Evolutionary conservation across 2,888 invertebrate species (phyloP).

Genomic region (Macrophya annulata): DNA sequence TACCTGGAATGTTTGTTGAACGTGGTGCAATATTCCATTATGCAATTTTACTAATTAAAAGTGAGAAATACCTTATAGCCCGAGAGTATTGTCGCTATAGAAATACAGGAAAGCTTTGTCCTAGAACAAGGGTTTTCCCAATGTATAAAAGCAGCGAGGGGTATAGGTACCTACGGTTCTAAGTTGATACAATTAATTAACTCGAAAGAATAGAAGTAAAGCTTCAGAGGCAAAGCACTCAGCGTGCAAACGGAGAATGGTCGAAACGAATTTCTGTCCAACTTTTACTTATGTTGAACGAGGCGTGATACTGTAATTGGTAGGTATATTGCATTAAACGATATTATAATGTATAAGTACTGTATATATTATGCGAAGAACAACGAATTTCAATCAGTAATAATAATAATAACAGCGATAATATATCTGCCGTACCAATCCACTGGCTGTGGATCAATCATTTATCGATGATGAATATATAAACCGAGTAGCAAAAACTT

Average conservation of each 20-base stretch:
- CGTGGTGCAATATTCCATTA: slow-evolving; percentile 9
- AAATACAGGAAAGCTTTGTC: slow-evolving; percentile 21
- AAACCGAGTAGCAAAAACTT: not conserved
- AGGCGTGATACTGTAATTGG: slow-evolving; percentile 39
- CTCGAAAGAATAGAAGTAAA: slow-evolving; percentile 40
- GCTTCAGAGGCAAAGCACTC: slow-evolving; percentile 35
- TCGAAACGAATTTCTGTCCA: slow-evolving; percentile 35
- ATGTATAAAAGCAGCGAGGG: not conserved
- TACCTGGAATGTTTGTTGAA: not conserved
- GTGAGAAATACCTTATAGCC: slow-evolving; percentile 23
- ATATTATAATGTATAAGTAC: not conserved
- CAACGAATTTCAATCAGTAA: not conserved
- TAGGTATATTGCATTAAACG: slow-evolving; percentile 12
- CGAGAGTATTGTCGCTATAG: slow-evolving; percentile 16
- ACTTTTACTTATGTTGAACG: not conserved
- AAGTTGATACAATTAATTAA: slow-evolving; percentile 51
- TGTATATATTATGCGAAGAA: no score
- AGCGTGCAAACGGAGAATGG: not conserved
- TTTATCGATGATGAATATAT: not conserved
- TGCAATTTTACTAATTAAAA: slow-evolving; percentile 40
- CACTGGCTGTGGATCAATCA: not conserved
- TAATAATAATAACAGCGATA: not conserved
- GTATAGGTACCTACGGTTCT: not conserved
- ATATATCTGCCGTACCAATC: not conserved
- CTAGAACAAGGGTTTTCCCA: not conserved